Conservation (phyloP, 2,797 vertebrate genomes). For the Aratinga solstitialis region DNA sequence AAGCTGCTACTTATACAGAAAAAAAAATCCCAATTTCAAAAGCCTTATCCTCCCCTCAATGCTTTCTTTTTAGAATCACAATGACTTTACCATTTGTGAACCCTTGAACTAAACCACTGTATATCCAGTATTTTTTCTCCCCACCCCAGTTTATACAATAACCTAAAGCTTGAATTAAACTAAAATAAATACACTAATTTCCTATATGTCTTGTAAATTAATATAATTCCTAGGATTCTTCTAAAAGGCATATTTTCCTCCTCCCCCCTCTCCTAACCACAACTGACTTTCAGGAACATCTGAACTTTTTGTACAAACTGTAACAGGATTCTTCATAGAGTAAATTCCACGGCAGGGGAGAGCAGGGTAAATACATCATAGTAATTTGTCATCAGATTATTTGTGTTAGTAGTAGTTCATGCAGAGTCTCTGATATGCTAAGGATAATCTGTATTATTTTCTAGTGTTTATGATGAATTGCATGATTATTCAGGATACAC, state of each 20-base stretch:
- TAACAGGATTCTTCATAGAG: neutral
- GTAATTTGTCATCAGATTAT: neutral
- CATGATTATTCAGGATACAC: neutral
- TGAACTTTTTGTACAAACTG: neutral
- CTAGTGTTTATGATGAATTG: neutral
- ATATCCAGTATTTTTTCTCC: neutral
- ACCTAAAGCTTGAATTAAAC: neutral
- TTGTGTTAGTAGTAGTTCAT: neutral
- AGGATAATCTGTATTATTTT: neutral
- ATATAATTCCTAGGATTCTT: neutral
- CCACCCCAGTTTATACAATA: neutral
- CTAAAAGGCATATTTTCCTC: neutral
- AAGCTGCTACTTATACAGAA: neutral
- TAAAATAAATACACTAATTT: neutral
- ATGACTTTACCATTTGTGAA: neutral
- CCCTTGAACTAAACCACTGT: neutral
- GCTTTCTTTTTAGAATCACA: neutral
- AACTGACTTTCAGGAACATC: neutral
- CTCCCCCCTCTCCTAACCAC: neutral
- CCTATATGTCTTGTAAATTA: neutral
- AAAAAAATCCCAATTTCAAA: neutral
- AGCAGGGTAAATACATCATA: accelerated
- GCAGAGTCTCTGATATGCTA: neutral
- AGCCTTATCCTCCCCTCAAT: neutral
- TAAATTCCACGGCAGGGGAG: neutral